These are phyloP conservation scores for Mystacornis crossleyi DNA, from an alignment of 2,113 vertebrate genomes.

Conservation along the genomic window DNA sequence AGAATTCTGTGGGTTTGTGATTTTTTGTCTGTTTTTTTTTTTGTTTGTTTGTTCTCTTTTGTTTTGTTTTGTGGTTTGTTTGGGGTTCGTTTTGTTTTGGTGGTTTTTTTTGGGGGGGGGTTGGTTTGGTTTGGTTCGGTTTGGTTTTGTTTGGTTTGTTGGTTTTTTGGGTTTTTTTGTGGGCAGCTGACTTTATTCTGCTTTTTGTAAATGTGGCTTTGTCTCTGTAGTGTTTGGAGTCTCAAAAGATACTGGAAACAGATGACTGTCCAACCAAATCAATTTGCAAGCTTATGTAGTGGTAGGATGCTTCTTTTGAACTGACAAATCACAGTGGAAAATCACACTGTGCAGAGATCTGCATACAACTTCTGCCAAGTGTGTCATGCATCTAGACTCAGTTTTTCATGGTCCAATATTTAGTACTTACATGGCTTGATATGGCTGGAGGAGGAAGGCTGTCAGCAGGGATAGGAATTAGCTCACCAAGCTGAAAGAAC, in stretches of 20 bases:
- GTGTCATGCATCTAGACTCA: not conserved
- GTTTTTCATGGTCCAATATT: not conserved
- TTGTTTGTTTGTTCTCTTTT: not conserved
- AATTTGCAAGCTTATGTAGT: not conserved
- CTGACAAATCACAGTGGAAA: not conserved
- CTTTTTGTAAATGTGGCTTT: not conserved
- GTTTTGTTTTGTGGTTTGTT: not conserved
- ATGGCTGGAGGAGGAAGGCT: conserved; percentile 76
- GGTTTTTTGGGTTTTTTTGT: not conserved
- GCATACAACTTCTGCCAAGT: not conserved
- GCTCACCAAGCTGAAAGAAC: conserved; percentile 84
- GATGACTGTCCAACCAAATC: not conserved
- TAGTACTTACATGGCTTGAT: conserved; percentile 74
- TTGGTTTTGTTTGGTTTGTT: accelerated
- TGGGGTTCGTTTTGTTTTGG: too few relatives aligned
- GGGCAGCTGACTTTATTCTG: not conserved
- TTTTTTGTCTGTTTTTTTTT: not conserved
- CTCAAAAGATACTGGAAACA: not conserved
- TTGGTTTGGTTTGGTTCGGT: not conserved
- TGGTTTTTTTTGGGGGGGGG: too few relatives aligned
- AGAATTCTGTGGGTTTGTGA: not conserved
- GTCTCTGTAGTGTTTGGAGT: not conserved
- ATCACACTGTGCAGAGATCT: not conserved
- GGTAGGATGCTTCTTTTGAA: not conserved
- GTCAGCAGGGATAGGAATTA: conserved; percentile 84